Conservation (phyloP, 2,797 vertebrate species). For the Glyptemys insculpta region DNA sequence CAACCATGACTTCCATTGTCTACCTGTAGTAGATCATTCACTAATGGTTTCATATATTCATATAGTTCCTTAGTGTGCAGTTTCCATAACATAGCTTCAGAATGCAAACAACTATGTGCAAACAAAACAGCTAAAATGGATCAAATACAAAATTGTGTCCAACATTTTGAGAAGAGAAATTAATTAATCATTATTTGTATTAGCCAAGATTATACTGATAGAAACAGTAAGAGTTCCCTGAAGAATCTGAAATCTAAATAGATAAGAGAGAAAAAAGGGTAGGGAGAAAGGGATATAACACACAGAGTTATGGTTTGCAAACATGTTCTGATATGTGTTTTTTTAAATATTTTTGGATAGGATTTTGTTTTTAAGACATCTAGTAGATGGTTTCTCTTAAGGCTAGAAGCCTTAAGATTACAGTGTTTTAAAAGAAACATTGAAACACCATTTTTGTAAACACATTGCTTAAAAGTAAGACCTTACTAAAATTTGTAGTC, state of each 20-base stretch:
- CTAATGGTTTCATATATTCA: background rate
- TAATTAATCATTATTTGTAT: background rate
- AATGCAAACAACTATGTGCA: background rate
- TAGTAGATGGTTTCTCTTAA: background rate
- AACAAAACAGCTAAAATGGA: background rate
- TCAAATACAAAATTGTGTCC: background rate
- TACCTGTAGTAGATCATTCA: background rate
- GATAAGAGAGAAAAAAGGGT: accelerated
- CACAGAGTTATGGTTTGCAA: background rate
- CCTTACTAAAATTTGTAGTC: background rate
- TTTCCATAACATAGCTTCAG: background rate
- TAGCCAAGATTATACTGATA: background rate
- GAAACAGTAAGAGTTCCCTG: background rate
- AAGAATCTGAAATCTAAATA: background rate
- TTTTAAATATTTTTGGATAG: background rate
- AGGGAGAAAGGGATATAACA: background rate
- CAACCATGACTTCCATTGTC: background rate
- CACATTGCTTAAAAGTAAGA: background rate
- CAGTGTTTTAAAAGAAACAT: background rate
- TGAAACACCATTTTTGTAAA: background rate
- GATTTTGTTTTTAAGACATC: background rate
- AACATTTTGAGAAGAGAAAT: background rate
- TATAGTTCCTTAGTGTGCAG: background rate
- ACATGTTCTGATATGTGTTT: background rate
- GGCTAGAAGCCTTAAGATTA: background rate